Evolutionary conservation across 2,797 vertebrate species (phyloP).

Genomic region (Astyanax mexicanus): DNA sequence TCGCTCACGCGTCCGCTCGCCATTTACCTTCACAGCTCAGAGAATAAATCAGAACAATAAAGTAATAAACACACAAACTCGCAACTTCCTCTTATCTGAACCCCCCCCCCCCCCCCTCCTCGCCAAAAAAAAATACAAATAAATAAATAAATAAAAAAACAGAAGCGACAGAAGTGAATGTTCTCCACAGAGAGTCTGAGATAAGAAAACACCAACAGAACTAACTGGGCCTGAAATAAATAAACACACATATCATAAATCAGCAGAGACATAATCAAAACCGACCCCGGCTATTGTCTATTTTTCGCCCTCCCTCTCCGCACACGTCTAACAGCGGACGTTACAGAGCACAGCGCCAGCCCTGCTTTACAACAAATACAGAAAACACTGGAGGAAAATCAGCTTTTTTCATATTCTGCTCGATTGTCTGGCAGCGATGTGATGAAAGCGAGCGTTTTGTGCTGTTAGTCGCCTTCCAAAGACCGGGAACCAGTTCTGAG

Average conservation of each 20-base stretch:
- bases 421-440: neutral
- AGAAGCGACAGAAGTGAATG: constrained; percentile 58
- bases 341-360: constrained; percentile 47
- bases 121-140: too few species aligned
- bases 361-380: neutral
- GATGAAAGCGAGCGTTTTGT: neutral
- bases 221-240: constrained; percentile 57
- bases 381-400: neutral
- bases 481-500: constrained; percentile 12
- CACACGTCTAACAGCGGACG: constrained; percentile 53
- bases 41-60: constrained; percentile 65
- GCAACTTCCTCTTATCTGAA: constrained; percentile 68
- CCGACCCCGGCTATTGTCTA: constrained; percentile 52
- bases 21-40: constrained; percentile 69
- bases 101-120: too few species aligned
- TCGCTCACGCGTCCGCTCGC: constrained; percentile 66
- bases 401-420: neutral
- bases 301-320: constrained; percentile 18
- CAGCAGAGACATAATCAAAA: constrained; percentile 64
- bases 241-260: constrained; percentile 72
- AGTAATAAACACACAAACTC: constrained; percentile 63
- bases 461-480: neutral
- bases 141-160: too few species aligned
- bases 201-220: neutral
- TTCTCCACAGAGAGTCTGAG: constrained; percentile 37